Percentiles rank a stretch among this genome's conserved stretches.
Evolutionary conservation across 1,140 invertebrate species (phyloP).

Genomic region (Branchinecta lynchi): DNA sequence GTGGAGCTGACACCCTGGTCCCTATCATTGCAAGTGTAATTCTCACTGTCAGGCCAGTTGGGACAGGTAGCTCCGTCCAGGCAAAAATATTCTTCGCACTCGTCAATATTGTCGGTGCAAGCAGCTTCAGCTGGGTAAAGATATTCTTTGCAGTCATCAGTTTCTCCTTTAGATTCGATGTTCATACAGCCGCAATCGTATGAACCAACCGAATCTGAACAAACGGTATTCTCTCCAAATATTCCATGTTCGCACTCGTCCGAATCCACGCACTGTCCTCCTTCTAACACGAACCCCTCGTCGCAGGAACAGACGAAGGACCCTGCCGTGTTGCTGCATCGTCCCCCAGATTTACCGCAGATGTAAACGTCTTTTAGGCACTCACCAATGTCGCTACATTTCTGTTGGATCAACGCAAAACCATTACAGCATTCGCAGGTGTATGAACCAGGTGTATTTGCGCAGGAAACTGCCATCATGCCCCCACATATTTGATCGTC

Average conservation of each 20-base stretch:
- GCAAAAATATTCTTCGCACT: too few species aligned
- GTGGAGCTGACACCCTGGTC: too few species aligned
- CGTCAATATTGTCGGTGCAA: too few species aligned
- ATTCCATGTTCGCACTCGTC: constrained; percentile 46
- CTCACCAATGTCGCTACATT: too few species aligned
- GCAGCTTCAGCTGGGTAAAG: constrained; percentile 13
- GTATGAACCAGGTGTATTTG: constrained; percentile 61
- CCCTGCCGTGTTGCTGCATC: constrained; percentile 39
- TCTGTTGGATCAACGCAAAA: constrained; percentile 50
- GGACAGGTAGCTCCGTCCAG: too few species aligned
- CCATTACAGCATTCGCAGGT: constrained; percentile 62
- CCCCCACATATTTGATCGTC: too few species aligned
- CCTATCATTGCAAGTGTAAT: too few species aligned
- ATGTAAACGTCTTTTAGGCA: constrained; percentile 22
- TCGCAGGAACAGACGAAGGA: constrained; percentile 41
- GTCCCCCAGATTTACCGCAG: constrained; percentile 20
- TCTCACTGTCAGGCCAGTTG: too few species aligned
- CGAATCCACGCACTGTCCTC: constrained; percentile 37
- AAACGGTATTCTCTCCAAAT: too few species aligned
- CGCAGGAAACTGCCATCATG: constrained; percentile 31
- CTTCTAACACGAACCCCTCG: constrained; percentile 36
- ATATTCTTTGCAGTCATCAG: constrained; percentile 46
- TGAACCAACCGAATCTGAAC: too few species aligned
- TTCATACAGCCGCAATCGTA: too few species aligned
- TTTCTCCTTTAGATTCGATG: constrained; percentile 38